Base-by-base conservation (phyloP, 1,140 invertebrate species). In the Halesus radiatus region DNA sequence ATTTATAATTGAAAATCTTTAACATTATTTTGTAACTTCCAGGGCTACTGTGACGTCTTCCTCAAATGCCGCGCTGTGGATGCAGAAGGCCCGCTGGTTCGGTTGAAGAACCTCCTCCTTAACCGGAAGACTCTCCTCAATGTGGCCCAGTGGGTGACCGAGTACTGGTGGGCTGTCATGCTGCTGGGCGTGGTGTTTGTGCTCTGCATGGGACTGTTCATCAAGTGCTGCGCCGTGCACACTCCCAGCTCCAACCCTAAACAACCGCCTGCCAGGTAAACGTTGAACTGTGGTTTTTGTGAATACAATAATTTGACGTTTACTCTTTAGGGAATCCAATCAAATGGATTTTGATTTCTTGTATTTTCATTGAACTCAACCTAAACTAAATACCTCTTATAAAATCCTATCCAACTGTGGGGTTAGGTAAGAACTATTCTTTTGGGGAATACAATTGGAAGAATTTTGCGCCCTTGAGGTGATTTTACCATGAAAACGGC, bases 1-100 rank as follows among this genome's bases (percentile, higher is more conserved):
- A n/a, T n/a, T n/a, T n/a, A n/a, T n/a, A 56, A 56, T 56, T n/a
- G 1, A 56, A 56, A 56, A 18, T 45, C 1, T 45, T 45, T 45
- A 1, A 45, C 7, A 45, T 45, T 8, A 45, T 13, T 45, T 75
- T 75, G 20, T 20, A 18, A 37, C 32, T 20, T 72, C 15, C 89
- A 96, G 94, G 96, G 97, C 73, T 99, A 99, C 89, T 99, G 98
- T 90, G 98, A 99, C 90, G 98, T 99, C 70, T 99, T 99, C 90
- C 93, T 97, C 23, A 98, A 98, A 89, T 99, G 98, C 88, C 93
- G 98, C 83, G 96, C 96, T 1, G 97, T 99, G 15, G 98, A 99
- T 90, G 97, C 98, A 0, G 98, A 99, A 86, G 99, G 99, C 53
- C 98, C 98, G 20, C 90, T 99, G 81, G 97, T 97, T 16, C 92